These are phyloP conservation scores for Panopea generosa DNA, from an alignment of 2,888 invertebrate species.

Conservation along the genomic window DNA sequence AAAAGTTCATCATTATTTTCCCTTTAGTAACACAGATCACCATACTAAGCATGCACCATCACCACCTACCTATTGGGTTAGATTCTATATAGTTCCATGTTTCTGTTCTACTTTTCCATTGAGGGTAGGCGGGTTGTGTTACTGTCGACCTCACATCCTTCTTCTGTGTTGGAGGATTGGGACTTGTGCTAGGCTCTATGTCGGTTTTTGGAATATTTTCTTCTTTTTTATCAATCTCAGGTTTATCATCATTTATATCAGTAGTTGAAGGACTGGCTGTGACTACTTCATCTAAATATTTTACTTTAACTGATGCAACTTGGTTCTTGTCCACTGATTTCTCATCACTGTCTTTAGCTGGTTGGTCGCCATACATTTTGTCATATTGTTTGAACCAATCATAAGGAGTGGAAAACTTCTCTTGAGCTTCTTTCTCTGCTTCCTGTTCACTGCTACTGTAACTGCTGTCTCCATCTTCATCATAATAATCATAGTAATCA, in stretches of 20 bases:
- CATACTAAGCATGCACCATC: too few relatives aligned
- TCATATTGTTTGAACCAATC: constrained; percentile 56
- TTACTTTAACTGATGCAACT: not conserved
- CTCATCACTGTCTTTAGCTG: constrained; percentile 18
- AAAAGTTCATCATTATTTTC: too few relatives aligned
- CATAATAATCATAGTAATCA: constrained; percentile 53
- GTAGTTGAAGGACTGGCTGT: not conserved
- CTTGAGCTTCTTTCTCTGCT: constrained; percentile 22
- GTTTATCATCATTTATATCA: constrained; percentile 19
- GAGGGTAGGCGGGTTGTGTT: constrained; percentile 60
- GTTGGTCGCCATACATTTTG: constrained; percentile 49
- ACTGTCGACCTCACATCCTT: constrained; percentile 59
- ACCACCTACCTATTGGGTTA: constrained; percentile 64
- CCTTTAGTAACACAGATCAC: too few relatives aligned
- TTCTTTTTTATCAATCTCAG: constrained; percentile 12
- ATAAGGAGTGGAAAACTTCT: constrained; percentile 39
- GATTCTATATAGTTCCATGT: constrained; percentile 70
- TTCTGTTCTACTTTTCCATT: constrained; percentile 48
- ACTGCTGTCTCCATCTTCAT: constrained; percentile 60
- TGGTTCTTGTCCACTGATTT: constrained; percentile 11
- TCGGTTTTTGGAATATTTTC: constrained; percentile 48
- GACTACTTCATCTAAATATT: constrained; percentile 5
- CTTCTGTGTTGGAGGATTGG: constrained; percentile 72
- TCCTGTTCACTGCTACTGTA: constrained; percentile 57
- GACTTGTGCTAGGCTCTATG: constrained; percentile 69